Evolutionary conservation across 1,140 invertebrate species (phyloP), one percentile per base, ranked within the genome.

Genomic region (Galleria mellonella): DNA sequence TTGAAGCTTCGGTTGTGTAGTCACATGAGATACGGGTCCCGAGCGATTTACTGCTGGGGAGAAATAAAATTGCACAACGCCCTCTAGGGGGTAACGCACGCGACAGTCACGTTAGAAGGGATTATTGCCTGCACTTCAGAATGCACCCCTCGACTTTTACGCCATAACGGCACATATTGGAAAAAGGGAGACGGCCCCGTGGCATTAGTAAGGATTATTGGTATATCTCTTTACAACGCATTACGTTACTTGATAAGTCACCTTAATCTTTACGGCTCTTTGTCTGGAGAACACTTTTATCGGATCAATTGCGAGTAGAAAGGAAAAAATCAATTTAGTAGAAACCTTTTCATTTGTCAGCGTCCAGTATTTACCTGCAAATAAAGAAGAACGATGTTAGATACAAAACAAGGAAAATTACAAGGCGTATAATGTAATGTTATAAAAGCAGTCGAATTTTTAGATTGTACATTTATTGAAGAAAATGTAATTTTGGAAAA

Each of bases 61-160:
- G 48, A 72, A 71, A 73, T 63, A 62, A 65, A 75, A 73, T 73
- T 71, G 69, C 66, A 62, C 58, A 70, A 63, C 56, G 55, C 60
- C 52, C 57, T 41, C 33, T 39, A 30, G 46, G 50, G 45, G 47
- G 10, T 40, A 36, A 27, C 35, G 45, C 60, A 70, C 59, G 68
- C 70, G 69, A 79, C 72, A 39, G 63, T 49, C 62, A 60, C 64
- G 61, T 62, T 70, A 69, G 48, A 65, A 56, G 58, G 67, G 72
- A 83, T 81, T 81, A 78, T 76, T 76, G 63, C 57, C 63, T 73
- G 62, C 70, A 72, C 74, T 76, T 62, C 53, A 71, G 60, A 71
- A 75, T 81, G 72, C 73, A 83, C 74, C 74, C 17, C 78, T 62
- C 50, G 32, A 44, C 32, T 54, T 46, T 56, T 40, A 47, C 30